Evolutionary conservation across 2,113 vertebrate species (phyloP).

Genomic region (Podarcis muralis): DNA sequence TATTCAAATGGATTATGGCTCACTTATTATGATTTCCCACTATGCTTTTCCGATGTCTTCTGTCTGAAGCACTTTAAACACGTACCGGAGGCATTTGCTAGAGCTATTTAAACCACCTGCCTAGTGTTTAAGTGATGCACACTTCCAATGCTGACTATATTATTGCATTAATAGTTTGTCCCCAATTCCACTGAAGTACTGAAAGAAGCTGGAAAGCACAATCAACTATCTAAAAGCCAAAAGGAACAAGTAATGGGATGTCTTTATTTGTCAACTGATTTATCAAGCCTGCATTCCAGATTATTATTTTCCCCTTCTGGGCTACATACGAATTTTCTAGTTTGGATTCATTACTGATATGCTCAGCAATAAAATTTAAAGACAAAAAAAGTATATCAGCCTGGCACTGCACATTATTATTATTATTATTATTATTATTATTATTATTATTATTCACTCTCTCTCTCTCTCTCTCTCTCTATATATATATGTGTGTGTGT

Average conservation of each 20-base stretch:
- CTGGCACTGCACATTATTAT: too few species aligned
- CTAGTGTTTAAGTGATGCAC: slow-evolving; percentile 47
- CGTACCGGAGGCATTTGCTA: slow-evolving; percentile 49
- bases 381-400: too few species aligned
- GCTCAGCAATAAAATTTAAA: neutral
- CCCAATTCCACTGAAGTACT: slow-evolving; percentile 40
- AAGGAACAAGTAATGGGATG: slow-evolving; percentile 58
- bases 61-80: slow-evolving; percentile 59
- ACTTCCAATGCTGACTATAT: slow-evolving; percentile 36
- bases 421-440: too few species aligned
- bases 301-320: slow-evolving; percentile 28
- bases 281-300: slow-evolving; percentile 41
- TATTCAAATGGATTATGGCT: slow-evolving; percentile 41
- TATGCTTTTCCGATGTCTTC: slow-evolving; percentile 53
- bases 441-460: too few species aligned
- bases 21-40: slow-evolving; percentile 47
- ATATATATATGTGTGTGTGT: too few species aligned
- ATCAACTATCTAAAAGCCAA: slow-evolving; percentile 63
- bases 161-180: slow-evolving; percentile 50
- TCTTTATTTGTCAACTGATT: neutral
- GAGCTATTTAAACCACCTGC: slow-evolving; percentile 67
- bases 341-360: slow-evolving; percentile 41
- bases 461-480: too few species aligned
- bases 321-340: slow-evolving; percentile 38
- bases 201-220: slow-evolving; percentile 64